These are phyloP conservation scores for Solea solea DNA, from an alignment of 2,113 vertebrate species.

Conservation along the genomic window DNA sequence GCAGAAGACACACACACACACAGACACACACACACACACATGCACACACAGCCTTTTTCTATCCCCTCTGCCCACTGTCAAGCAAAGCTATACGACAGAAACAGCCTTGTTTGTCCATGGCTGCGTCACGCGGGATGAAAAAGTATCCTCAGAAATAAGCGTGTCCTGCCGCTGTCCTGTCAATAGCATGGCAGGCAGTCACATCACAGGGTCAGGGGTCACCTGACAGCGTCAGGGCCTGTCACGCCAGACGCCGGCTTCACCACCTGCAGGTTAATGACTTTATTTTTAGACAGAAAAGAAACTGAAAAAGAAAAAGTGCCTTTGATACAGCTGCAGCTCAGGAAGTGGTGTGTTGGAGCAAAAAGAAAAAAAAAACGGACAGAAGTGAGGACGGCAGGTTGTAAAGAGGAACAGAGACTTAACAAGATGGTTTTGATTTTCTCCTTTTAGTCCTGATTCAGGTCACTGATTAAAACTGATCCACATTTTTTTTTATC, in stretches of 20 bases:
- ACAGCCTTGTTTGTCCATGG: slow-evolving; percentile 89
- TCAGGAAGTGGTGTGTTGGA: slow-evolving; percentile 58
- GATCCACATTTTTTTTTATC: background rate
- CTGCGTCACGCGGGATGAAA: slow-evolving; percentile 66
- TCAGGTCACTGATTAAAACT: slow-evolving; percentile 3
- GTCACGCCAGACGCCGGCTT: slow-evolving; percentile 81
- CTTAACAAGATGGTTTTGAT: slow-evolving; percentile 17
- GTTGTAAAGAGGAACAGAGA: slow-evolving; percentile 34
- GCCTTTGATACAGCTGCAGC: slow-evolving; percentile 74
- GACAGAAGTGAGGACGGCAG: slow-evolving; percentile 45
- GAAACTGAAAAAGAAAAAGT: slow-evolving; percentile 70
- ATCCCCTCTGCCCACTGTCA: slow-evolving; percentile 48
- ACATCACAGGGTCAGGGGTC: slow-evolving; percentile 71
- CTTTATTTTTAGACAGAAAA: slow-evolving; percentile 84
- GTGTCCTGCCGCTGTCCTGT: slow-evolving; percentile 87
- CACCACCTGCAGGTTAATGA: slow-evolving; percentile 91
- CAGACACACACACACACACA: slow-evolving; percentile 15
- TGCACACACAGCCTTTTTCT: slow-evolving; percentile 24
- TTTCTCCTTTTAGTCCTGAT: slow-evolving; percentile 3
- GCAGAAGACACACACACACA: slow-evolving; percentile 32
- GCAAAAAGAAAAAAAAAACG: slow-evolving; percentile 17
- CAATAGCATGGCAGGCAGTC: slow-evolving; percentile 73
- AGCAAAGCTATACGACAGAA: slow-evolving; percentile 71
- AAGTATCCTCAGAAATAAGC: slow-evolving; percentile 72
- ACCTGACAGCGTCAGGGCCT: slow-evolving; percentile 73